Base-by-base conservation (phyloP, 2,888 invertebrate genomes). In the Plutella xylostella region DNA sequence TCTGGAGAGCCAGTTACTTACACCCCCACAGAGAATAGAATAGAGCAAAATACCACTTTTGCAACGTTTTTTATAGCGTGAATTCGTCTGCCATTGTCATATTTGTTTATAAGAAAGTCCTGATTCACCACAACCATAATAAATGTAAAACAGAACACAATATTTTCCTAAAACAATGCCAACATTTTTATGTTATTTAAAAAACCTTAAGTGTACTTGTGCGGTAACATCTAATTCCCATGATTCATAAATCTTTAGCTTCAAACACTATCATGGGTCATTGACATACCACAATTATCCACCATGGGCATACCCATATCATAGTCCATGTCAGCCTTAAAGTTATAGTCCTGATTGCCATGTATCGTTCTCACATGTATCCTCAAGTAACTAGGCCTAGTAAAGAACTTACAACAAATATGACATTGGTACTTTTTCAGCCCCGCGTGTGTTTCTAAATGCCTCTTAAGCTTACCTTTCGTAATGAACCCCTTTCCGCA, bases 401-500 rank as follows among this genome's bases (percentile, higher is more conserved):
- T 82, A 51, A 83, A 83, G 49, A 72, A 82, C 42, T 83, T 83
- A 22, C 72, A 78, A n/a, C 82, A 83, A 0, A 83, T 71, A 37
- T 83, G 80, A 50, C 82, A 82, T 42, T 82, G 82, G 45, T 74
- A 78, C 28, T 82, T 82, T 42, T 82, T 82, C 1, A 80, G 40
- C 0, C 82, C 82, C 0, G 74, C 64, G 9, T 83, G 82, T 0
- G 82, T 78, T 38, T 82, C 82, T 4, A 79, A 14, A 12, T 83
- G 82, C 0, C 82, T 46, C n/a, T 82, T 82, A 0, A 83, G 43
- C 18, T 83, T 83, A 28, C 28, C 28, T 28, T 28, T 66, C 0
- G 82, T 83, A 0, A 83, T 83, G 30, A 83, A 83, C 0, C 82
- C 82, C 22, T 83, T 83, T 0, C 79, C 82, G 35, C 82, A 83